Evolutionary conservation across 2,797 vertebrate genomes (phyloP).

Genomic region (Spheniscus humboldti): DNA sequence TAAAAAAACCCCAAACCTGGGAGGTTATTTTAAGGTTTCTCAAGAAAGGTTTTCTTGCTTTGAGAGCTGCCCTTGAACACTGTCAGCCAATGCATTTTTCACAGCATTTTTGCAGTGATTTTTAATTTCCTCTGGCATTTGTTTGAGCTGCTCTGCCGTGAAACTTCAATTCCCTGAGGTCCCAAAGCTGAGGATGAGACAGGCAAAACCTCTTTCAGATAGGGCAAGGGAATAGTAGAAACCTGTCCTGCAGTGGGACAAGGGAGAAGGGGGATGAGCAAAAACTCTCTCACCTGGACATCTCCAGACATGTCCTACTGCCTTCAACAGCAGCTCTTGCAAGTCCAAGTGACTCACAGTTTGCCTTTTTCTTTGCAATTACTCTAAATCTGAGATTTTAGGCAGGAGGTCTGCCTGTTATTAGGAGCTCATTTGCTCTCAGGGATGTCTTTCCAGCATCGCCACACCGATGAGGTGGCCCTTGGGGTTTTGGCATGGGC

Average conservation of each 20-base stretch:
- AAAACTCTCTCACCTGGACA: not conserved
- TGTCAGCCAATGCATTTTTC: not conserved
- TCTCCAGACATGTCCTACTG: not conserved
- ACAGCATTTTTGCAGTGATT: not conserved
- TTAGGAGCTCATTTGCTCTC: not conserved
- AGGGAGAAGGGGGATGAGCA: not conserved
- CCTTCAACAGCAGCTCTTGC: not conserved
- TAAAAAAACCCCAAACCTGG: too few species aligned
- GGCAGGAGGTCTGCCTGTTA: not conserved
- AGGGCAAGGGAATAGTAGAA: not conserved
- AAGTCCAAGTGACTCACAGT: not conserved
- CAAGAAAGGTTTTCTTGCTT: not conserved
- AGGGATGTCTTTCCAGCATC: not conserved
- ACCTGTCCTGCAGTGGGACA: accelerated
- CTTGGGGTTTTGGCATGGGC: not conserved
- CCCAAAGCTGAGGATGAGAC: not conserved
- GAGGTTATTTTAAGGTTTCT: not conserved
- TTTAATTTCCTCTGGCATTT: not conserved
- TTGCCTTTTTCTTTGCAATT: not conserved
- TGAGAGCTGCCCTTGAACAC: not conserved
- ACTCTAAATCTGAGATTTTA: not conserved
- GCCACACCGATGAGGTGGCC: not conserved
- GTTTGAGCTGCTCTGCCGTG: not conserved
- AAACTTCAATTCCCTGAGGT: not conserved
- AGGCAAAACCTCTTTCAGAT: not conserved